A percentile compares a stretch with the other conserved stretches of the same genome.
Evolutionary conservation across 2,113 vertebrate species (phyloP).

Genomic region (Pleuronectes platessa): DNA sequence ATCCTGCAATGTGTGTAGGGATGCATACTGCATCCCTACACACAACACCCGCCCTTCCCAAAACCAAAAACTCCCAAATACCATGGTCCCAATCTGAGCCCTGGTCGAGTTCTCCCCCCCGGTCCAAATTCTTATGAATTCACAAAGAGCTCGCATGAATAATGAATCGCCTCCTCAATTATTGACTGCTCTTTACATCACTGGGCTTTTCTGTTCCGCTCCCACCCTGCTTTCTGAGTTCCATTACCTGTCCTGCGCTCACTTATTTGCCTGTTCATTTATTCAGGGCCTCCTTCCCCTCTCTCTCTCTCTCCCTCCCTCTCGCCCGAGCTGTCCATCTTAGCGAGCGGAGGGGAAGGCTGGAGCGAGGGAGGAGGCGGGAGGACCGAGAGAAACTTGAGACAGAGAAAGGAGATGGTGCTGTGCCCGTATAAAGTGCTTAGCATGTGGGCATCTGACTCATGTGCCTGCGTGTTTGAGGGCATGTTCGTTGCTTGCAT

Average conservation of each 20-base stretch:
- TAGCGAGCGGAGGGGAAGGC: neutral
- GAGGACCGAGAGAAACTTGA: conserved; percentile 34
- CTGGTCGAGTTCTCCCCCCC: conserved; percentile 14
- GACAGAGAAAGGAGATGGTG: conserved; percentile 15
- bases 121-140: conserved; percentile 65
- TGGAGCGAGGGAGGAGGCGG: conserved; percentile 7
- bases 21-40: too few species aligned
- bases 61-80: conserved; percentile 16
- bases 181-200: conserved; percentile 79
- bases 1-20: too few species aligned
- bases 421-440: neutral
- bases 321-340: conserved; percentile 50
- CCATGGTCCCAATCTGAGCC: conserved; percentile 10
- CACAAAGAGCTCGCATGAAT: conserved; percentile 73
- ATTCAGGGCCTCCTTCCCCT: conserved; percentile 64
- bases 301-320: neutral
- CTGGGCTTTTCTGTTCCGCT: conserved; percentile 62
- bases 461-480: conserved; percentile 10
- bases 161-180: conserved; percentile 74
- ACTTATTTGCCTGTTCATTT: conserved; percentile 78
- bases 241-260: conserved; percentile 78
- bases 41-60: neutral
- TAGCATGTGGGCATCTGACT: conserved; percentile 27
- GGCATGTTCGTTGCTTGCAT: neutral
- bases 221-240: conserved; percentile 61